These are phyloP conservation scores for Labeo catla DNA, from an alignment of 2,113 vertebrate species.

Conservation along the genomic window DNA sequence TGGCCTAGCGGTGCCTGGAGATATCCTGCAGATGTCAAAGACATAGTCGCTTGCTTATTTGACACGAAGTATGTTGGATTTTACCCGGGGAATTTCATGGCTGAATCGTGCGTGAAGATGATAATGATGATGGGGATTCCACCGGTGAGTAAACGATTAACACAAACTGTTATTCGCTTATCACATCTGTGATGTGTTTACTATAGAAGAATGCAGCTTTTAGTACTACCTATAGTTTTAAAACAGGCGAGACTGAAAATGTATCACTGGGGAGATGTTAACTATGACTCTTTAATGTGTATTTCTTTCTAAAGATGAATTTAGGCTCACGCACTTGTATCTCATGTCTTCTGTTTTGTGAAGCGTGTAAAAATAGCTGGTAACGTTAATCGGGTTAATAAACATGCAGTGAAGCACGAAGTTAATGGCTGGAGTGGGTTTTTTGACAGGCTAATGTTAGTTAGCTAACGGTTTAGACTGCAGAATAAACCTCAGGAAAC, in stretches of 20 bases:
- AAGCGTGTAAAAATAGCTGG: background rate
- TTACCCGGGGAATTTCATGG: conserved; percentile 57
- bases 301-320: background rate
- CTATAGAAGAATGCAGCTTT: conserved; percentile 23
- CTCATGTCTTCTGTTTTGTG: background rate
- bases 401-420: conserved; percentile 2
- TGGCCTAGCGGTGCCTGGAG: conserved; percentile 42
- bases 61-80: conserved; percentile 59
- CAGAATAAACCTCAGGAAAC: background rate
- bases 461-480: background rate
- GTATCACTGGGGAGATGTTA: background rate
- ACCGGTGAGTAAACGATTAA: conserved; percentile 69
- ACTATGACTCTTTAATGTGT: background rate
- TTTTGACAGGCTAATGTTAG: conserved; percentile 12
- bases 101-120: conserved; percentile 65
- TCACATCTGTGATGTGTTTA: conserved; percentile 53
- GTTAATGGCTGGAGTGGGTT: background rate
- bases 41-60: conserved; percentile 46
- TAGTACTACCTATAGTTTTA: background rate
- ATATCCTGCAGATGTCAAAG: conserved; percentile 44
- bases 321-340: background rate
- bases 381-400: conserved; percentile 13
- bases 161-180: conserved; percentile 53
- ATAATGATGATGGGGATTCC: conserved; percentile 66
- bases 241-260: background rate